Percentiles rank a stretch among this genome's conserved stretches.
These are phyloP conservation scores for Agonum fuliginosum DNA, from an alignment of 2,888 invertebrate genomes.

Conservation along the genomic window DNA sequence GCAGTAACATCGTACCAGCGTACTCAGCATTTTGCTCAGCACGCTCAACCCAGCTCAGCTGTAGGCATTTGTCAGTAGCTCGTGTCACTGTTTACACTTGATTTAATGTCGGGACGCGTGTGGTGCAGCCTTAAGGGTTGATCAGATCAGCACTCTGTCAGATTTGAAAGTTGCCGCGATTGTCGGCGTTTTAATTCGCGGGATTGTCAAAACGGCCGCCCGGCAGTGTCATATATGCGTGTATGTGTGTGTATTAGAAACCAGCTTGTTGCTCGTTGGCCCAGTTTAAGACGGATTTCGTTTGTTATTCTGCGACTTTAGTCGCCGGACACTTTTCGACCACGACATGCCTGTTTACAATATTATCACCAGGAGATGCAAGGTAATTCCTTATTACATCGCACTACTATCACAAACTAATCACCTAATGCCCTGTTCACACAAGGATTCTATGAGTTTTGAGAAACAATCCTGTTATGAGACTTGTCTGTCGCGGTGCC, in stretches of 20 bases:
- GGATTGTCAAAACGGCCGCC: conserved; percentile 28
- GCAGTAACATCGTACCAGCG: neutral
- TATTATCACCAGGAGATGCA: conserved; percentile 78
- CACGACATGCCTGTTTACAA: conserved; percentile 77
- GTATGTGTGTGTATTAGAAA: conserved; percentile 49
- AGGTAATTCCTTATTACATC: conserved; percentile 72
- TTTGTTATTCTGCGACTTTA: conserved; percentile 51
- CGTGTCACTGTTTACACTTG: conserved; percentile 23
- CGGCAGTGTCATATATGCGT: conserved; percentile 29
- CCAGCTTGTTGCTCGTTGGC: conserved; percentile 45
- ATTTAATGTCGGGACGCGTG: neutral
- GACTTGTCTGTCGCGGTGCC: no score
- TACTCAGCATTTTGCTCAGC: conserved; percentile 20
- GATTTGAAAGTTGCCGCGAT: conserved; percentile 34
- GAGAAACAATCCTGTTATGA: no score
- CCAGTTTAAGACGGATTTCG: conserved; percentile 55
- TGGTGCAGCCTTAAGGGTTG: conserved; percentile 11
- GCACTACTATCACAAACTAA: neutral
- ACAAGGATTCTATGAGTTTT: no score
- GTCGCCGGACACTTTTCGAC: conserved; percentile 32
- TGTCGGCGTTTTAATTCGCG: conserved; percentile 19
- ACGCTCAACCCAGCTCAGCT: neutral
- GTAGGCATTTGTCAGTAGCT: conserved; percentile 4
- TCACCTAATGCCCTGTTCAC: no score
- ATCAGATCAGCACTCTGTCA: neutral